phyloP scores from a whole-genome alignment of 2,797 vertebrate genomes.

The Cossypha polioptera region DNA sequence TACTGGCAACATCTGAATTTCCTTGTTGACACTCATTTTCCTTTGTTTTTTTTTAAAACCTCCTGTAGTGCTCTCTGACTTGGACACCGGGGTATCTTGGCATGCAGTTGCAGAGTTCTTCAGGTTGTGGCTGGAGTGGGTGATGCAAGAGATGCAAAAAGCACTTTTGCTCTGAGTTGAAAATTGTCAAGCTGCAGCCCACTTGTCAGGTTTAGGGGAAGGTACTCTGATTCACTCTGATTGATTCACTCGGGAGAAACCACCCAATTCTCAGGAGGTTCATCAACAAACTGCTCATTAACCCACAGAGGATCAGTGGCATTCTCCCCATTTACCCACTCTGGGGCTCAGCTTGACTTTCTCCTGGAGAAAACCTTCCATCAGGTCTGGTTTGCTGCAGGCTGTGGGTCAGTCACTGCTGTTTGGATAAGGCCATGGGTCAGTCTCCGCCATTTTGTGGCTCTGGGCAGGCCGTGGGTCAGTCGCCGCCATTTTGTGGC shows the following conservation, averaged over 20 bases:
- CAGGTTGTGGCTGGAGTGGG: not conserved
- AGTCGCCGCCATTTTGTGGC: too few relatives aligned
- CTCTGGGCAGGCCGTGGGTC: rapidly evolving
- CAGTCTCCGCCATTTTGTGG: not conserved
- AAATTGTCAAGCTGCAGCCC: not conserved
- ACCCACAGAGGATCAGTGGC: too few relatives aligned
- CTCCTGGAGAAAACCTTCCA: rapidly evolving
- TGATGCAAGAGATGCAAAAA: not conserved
- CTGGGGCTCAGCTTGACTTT: not conserved
- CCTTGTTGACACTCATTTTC: not conserved
- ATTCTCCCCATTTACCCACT: not conserved
- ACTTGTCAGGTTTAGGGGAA: too few relatives aligned
- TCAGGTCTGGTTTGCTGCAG: too few relatives aligned
- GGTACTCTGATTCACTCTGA: not conserved
- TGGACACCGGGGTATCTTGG: not conserved
- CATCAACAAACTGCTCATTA: not conserved
- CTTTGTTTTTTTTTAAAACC: not conserved
- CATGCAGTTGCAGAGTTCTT: not conserved
- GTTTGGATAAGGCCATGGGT: too few relatives aligned
- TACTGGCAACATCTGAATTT: not conserved
- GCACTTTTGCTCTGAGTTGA: not conserved
- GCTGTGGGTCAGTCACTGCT: rapidly evolving
- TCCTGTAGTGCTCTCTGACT: rapidly evolving
- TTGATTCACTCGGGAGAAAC: rapidly evolving
- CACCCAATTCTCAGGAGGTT: not conserved